phyloP scores from a whole-genome alignment of 2,888 invertebrate species.

The Drosophila acutilabella region DNA sequence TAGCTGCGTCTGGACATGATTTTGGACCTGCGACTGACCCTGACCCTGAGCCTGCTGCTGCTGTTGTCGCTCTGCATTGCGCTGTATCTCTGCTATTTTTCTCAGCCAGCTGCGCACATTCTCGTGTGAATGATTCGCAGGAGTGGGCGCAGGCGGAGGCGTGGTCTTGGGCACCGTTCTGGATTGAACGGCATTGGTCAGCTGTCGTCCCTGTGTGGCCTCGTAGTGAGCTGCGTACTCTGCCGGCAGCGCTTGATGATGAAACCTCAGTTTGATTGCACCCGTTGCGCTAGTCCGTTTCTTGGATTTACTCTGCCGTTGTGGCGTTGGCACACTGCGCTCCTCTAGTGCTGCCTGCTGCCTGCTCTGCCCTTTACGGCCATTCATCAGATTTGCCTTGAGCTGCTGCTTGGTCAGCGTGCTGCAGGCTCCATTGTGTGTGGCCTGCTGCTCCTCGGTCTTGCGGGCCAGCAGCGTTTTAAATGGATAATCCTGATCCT shows the following conservation, averaged over 20 bases:
- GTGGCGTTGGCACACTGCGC: neutral
- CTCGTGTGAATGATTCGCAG: conserved; percentile 87
- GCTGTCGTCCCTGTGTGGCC: conserved; percentile 87
- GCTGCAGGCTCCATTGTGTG: conserved; percentile 71
- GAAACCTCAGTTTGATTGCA: conserved; percentile 91
- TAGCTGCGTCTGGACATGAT: conserved; percentile 30
- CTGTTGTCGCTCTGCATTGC: conserved; percentile 76
- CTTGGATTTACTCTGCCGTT: conserved; percentile 49
- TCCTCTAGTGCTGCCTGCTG: conserved; percentile 23
- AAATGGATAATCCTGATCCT: conserved; percentile 83
- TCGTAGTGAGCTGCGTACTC: conserved; percentile 93
- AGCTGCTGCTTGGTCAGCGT: conserved; percentile 81
- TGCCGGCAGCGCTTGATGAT: conserved; percentile 92
- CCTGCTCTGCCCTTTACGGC: conserved; percentile 43
- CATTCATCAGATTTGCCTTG: conserved; percentile 81
- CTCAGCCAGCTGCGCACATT: conserved; percentile 91
- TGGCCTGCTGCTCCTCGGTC: conserved; percentile 31
- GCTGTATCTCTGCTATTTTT: conserved; percentile 90
- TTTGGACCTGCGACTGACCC: conserved; percentile 13
- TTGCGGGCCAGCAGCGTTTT: conserved; percentile 64
- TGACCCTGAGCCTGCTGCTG: conserved; percentile 28
- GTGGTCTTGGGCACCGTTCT: conserved; percentile 73
- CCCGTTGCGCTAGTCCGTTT: conserved; percentile 80
- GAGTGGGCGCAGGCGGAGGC: conserved; percentile 63
- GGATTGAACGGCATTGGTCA: conserved; percentile 70